Evolutionary conservation across 1,140 invertebrate genomes (phyloP), one percentile per base, ranked within the genome.

Genomic region (Drosophila nikananu): DNA sequence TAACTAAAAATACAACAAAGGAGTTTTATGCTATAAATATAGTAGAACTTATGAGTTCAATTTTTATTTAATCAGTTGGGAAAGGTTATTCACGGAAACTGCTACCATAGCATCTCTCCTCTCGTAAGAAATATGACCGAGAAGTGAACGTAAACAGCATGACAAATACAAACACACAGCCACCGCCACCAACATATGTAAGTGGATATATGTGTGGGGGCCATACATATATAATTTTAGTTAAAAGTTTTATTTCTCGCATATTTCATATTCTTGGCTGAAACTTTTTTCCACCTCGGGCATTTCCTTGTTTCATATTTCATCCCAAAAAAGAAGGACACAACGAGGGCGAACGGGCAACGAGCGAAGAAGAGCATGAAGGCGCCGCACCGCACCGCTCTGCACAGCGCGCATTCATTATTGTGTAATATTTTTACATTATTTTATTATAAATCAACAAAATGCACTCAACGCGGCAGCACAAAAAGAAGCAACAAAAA

Each of bases 381-480:
- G 41, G 44, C 23, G 35, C 35, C 25, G 44, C 23, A 27, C 21
- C 23, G 23, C 41, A 61, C 64, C 77, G 44, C n/a, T n/a, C n/a
- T n/a, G n/a, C 23, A 23, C 32, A 25, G 27, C 52, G 65, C 65
- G 86, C 86, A 90, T 90, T 91, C 86, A 91, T 91, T 91, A 91
- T 91, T 91, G 87, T 91, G 87, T 91, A 91, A 91, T 91, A 91
- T 91, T 91, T 91, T 91, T 91, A 91, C 82, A 91, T 91, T 91
- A 91, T 91, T 91, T 91, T 91, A 91, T 91, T 91, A 91, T 91
- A 91, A 91, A 91, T 91, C 86, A 91, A 91, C 87, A 86, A 91
- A 91, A 91, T 91, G 86, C 86, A 91, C 86, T 91, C 86, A 80
- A 72, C 79, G 78, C 77, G 59, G 63, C 76, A 60, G 75, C 54